Evolutionary conservation across 1,140 invertebrate genomes (phyloP).

Genomic region (Drosophila ficusphila): DNA sequence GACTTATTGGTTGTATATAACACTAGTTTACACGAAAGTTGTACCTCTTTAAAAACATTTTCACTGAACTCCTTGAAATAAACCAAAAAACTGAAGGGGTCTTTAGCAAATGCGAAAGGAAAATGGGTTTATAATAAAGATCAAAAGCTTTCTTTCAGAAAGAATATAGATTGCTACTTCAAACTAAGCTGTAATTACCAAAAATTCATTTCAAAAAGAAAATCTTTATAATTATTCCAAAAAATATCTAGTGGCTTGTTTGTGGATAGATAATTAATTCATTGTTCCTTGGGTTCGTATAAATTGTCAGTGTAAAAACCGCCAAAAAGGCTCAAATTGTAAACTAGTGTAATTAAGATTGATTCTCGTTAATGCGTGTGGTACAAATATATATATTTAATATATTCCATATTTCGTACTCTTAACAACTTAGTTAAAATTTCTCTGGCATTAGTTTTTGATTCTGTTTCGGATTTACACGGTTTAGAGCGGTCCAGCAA

Average conservation of each 20-base stretch:
- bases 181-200: background rate
- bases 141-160: background rate
- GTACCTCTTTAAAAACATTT: constrained; percentile 11
- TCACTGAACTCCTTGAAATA: no score
- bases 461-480: constrained; percentile 12
- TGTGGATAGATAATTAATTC: background rate
- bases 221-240: no score
- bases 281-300: background rate
- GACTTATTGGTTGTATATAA: constrained; percentile 38
- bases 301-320: background rate
- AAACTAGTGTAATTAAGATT: constrained; percentile 2
- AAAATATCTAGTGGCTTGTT: background rate
- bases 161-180: background rate
- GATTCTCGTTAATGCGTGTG: constrained; percentile 3
- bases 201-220: no score
- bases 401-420: background rate
- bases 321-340: constrained; percentile 1
- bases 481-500: constrained; percentile 15
- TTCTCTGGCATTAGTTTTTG: constrained; percentile 20
- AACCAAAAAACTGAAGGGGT: background rate
- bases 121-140: background rate
- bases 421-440: constrained; percentile 10
- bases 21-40: constrained; percentile 21
- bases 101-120: background rate
- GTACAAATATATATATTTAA: constrained; percentile 11